Base-by-base conservation (phyloP, 2,888 invertebrate genomes). In the Gymnosoma rotundatum region DNA sequence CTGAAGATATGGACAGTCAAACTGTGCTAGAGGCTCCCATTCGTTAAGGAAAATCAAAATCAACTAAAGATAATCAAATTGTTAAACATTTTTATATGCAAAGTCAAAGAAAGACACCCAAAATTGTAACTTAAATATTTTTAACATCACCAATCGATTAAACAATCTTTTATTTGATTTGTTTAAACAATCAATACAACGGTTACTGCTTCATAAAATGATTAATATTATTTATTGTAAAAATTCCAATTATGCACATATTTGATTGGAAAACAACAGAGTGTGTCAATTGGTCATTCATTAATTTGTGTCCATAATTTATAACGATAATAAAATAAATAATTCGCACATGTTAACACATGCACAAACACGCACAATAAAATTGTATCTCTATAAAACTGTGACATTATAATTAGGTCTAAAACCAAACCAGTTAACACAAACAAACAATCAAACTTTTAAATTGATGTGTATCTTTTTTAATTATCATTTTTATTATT, bases 231-330 rank as follows among this genome's bases (percentile, higher is more conserved):
- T 63, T 32, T 54, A 3, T 42, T 69, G 42, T 42, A 36, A 16
- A 54, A 4, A 54, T 21, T 67, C 2, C 32, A 36, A 48, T 50
- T 21, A 21, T 21, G 42, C 52, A 14, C 4, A 38, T 1, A 42
- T 69, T 48, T 72, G 14, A 72, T 50, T 52, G 18, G 6, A 54
- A 73, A 25, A 38, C n/a, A 52, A 52, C 64, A 74, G 54, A 16
- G 16, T 56, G 64, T 48, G 54, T 36, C 32, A 74, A 36, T 74
- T 45, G 74, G 10, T 36, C 8, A 64, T 74, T 36, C 12, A 64
- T 74, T 64, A 45, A 64, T 74, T 56, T 54, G 20, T 54, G 45
- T 54, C 32, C 32, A 54, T 32, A 54, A 54, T 63, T 63, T 42
- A 74, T 63, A 45, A 32, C 42, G 18, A 42, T 54, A 54, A 45